Evolutionary conservation across 2,113 vertebrate species (phyloP), one percentile per base, ranked within the genome.

Genomic region (Leptodactylus fuscus): DNA sequence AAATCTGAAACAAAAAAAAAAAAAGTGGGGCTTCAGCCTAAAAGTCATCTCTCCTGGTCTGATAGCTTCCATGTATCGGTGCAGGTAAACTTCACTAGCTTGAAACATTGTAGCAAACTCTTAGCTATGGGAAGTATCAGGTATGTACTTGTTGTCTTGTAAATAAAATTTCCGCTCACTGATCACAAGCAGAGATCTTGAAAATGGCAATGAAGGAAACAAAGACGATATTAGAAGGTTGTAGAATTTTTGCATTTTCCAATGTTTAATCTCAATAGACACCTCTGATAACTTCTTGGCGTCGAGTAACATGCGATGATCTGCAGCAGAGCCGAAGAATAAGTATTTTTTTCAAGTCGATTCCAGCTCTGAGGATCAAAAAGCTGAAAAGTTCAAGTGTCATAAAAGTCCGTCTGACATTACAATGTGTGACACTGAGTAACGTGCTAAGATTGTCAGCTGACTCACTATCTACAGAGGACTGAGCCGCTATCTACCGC

Each of bases 401-500:
- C 29, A 53, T n/a, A 73, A 46, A 46, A n/a, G n/a, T n/a, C 12
- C 16, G 27, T n/a, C 74, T n/a, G 51, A 38, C 51, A 79, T 79
- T 58, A 78, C 53, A 36, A 41, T 6, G 34, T 36, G 76, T 41
- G 76, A 79, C 10, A 24, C 5, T 60, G 34, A 60, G 76, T 60
- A 79, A 79, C 51, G 1, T 1, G 48, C 81, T 71, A 71, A 82
- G 10, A 71, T 11, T 24, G 65, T 24, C 81, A 82, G 46, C 41
- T 27, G 81, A 70, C 81, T 71, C 27, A 29, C 49, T 51, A 69
- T 82, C 62, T 82, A 53, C 76, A 79, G 32, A 79, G 76, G 27
- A 38, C 5, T 13, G 29, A 48, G 24, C 65, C 65, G 46, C 46
- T 13, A 70, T 82, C 62, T 70, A 29, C 8, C 3, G 20, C 44